Conservation (phyloP, 2,113 vertebrate species). For the Nyctereutes procyonoides region DNA sequence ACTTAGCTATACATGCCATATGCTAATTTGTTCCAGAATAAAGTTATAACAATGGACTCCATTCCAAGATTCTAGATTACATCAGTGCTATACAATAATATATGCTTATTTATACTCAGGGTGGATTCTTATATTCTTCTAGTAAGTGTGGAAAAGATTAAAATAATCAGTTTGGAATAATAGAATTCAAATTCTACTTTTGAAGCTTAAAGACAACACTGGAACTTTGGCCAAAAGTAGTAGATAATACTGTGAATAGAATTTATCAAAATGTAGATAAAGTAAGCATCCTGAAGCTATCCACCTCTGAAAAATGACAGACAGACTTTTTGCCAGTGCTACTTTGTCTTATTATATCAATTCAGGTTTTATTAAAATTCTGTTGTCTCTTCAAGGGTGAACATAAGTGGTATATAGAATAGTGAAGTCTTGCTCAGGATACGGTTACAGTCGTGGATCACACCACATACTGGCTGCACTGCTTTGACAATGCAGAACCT, state of each 20-base stretch:
- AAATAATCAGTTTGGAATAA: slow-evolving; percentile 4
- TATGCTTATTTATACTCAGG: not conserved
- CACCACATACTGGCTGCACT: not conserved
- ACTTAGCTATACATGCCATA: not conserved
- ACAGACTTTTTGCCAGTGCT: not conserved
- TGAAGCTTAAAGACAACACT: not conserved
- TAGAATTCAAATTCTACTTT: not conserved
- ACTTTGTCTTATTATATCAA: slow-evolving; percentile 8
- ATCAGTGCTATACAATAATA: not conserved
- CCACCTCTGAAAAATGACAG: slow-evolving; percentile 14
- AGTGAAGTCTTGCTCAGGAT: not conserved
- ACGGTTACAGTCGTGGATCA: not conserved
- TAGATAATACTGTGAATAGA: not conserved
- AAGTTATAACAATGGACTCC: not conserved
- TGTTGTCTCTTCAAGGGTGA: not conserved
- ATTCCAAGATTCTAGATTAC: slow-evolving; percentile 5
- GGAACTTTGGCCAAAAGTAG: not conserved
- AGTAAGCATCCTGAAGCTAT: not conserved
- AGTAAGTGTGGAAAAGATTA: not conserved
- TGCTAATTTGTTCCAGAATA: slow-evolving; percentile 25
- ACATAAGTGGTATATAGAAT: not conserved
- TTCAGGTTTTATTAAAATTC: slow-evolving; percentile 1
- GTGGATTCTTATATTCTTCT: slow-evolving; percentile 1
- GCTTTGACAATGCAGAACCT: not conserved
- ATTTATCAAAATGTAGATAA: slow-evolving; percentile 31